Evolutionary conservation across 2,888 invertebrate species (phyloP).

Genomic region (Synanthedon formicaeformis): DNA sequence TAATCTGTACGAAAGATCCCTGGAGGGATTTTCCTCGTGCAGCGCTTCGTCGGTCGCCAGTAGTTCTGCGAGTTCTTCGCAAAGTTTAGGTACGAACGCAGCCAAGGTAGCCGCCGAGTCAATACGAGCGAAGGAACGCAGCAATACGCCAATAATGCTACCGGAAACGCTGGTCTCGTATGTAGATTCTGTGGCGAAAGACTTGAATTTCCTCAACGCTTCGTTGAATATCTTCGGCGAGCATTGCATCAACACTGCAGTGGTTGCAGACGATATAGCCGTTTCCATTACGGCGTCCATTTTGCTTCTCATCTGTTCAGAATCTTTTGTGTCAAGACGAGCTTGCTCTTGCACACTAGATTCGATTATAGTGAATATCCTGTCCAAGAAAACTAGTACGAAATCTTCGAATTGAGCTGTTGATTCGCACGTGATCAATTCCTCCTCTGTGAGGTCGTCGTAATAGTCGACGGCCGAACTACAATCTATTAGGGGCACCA

Average conservation of each 20-base stretch:
- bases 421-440: conserved; percentile 79
- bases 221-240: conserved; percentile 74
- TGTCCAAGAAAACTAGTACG: conserved; percentile 85
- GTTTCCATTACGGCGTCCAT: conserved; percentile 80
- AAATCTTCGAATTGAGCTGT: conserved; percentile 92
- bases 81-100: conserved; percentile 79
- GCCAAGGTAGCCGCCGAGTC: conserved; percentile 78
- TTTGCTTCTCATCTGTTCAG: conserved; percentile 72
- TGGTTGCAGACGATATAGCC: conserved; percentile 76
- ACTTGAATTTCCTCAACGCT: conserved; percentile 80
- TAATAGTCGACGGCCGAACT: conserved; percentile 78
- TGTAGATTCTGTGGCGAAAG: conserved; percentile 80
- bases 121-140: conserved; percentile 74
- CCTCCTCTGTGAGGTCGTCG: conserved; percentile 81
- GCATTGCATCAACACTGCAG: conserved; percentile 78
- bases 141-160: conserved; percentile 79
- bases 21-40: conserved; percentile 82
- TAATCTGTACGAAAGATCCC: conserved; percentile 82
- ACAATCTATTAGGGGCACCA: conserved; percentile 88
- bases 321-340: conserved; percentile 73
- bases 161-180: conserved; percentile 88
- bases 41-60: conserved; percentile 75
- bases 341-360: conserved; percentile 77
- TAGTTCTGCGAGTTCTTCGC: conserved; percentile 73
- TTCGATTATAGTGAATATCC: conserved; percentile 78